Base-by-base conservation (phyloP, 2,888 invertebrate genomes). In the Mesoligia furuncula region DNA sequence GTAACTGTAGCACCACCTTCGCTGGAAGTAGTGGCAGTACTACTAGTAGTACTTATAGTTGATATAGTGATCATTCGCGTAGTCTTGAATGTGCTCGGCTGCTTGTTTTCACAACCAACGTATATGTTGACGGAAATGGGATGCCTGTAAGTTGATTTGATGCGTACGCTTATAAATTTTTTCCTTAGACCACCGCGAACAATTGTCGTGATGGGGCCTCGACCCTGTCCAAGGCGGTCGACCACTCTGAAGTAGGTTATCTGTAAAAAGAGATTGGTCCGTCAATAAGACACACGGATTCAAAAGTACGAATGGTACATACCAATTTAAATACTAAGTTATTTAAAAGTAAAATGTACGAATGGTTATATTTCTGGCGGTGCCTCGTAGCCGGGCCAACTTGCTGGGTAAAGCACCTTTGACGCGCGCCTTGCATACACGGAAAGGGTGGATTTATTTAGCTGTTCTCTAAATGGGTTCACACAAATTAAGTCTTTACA, bases 91-190 rank as follows among this genome's bases (percentile, higher is more conserved):
- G 77, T 77, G 11, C 48, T 77, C 8, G 24, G 39, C 13, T 62
- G 27, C 36, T 91, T 92, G 69, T 94, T 94, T 48, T 89, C 89
- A 71, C 95, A 95, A 1, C 95, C 95, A 1, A 95, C 91, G 79
- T 94, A 95, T 54, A 96, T 90, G 42, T 95, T 95, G 0, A 94
- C 96, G 0, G 95, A 94, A 75, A 95, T 88, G 0, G 96, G 96
- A 7, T 83, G 87, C 65, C 93, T 91, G 75, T 93, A 95, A 0
- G 88, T 73, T 0, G 95, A 94, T 24, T 86, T 91, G 1, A 95
- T 74, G 2, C 91, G 90, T 2, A 94, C 79, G 1, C 90, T 91
- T 3, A 96, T 77, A 75, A 89, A 93, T 42, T 92, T 93, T 45
- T 92, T 91, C 36, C 68, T 85, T 0, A 95, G 90, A 15, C 95